A percentile compares a stretch with the other conserved stretches of the same genome.
Conservation (phyloP, 2,113 vertebrate genomes). For the Mobula hypostoma region DNA sequence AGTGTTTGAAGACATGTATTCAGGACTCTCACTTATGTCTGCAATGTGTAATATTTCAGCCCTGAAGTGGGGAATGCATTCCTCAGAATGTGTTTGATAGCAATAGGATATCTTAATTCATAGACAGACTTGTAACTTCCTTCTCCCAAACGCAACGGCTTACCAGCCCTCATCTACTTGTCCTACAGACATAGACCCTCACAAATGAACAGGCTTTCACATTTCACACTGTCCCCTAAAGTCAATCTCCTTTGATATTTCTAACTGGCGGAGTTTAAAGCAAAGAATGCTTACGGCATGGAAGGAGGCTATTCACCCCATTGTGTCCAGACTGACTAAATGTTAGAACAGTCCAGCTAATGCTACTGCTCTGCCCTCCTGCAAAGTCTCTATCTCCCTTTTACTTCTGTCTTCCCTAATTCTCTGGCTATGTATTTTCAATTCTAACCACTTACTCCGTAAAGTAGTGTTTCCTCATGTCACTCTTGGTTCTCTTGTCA, state of each 20-base stretch:
- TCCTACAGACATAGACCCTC: too few species aligned
- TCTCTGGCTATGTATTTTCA: too few species aligned
- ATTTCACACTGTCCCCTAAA: neutral
- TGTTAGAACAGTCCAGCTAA: neutral
- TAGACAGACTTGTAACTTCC: neutral
- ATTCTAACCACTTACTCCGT: too few species aligned
- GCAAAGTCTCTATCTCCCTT: too few species aligned
- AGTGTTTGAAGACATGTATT: neutral
- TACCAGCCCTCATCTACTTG: neutral
- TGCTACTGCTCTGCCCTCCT: neutral
- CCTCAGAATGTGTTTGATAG: neutral
- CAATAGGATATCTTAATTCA: neutral
- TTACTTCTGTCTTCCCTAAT: too few species aligned
- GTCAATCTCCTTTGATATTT: too few species aligned
- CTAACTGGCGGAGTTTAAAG: neutral
- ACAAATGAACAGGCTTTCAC: neutral
- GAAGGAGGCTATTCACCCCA: neutral
- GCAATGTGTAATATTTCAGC: neutral
- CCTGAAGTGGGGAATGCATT: neutral
- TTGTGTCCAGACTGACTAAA: neutral
- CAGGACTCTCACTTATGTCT: neutral
- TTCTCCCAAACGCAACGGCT: neutral
- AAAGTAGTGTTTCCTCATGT: too few species aligned
- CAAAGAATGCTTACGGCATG: neutral
- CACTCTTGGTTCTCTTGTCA: too few species aligned